A percentile compares a stretch with the other conserved stretches of the same genome.
These are phyloP conservation scores for Drosophila littoralis DNA, from an alignment of 1,140 invertebrate genomes.

Conservation along the genomic window DNA sequence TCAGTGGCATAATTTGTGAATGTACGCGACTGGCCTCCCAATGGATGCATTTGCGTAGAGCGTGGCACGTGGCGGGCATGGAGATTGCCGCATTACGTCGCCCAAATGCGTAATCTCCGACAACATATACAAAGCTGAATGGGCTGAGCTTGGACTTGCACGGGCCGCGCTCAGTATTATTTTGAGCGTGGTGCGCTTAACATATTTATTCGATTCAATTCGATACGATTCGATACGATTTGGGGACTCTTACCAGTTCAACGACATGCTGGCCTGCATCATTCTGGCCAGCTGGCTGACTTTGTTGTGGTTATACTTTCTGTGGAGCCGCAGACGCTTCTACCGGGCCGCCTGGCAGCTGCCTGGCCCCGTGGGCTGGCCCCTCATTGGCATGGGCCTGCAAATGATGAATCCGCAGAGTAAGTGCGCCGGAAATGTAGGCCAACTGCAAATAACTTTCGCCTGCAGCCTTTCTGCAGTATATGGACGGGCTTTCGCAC, in stretches of 20 bases:
- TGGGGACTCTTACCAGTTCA: constrained; percentile 35
- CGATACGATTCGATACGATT: constrained; percentile 12
- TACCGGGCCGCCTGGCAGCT: constrained; percentile 70
- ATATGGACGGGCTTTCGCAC: constrained; percentile 63
- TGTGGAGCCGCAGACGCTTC: constrained; percentile 71
- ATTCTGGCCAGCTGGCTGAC: constrained; percentile 57
- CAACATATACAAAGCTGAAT: constrained; percentile 64
- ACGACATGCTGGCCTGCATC: constrained; percentile 68
- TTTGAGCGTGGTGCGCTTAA: constrained; percentile 38
- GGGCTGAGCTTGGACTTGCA: constrained; percentile 1
- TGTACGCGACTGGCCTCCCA: constrained; percentile 54
- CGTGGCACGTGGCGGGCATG: constrained; percentile 48
- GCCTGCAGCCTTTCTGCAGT: constrained; percentile 66
- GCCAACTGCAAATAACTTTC: background rate
- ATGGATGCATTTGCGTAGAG: constrained; percentile 42
- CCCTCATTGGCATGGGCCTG: constrained; percentile 70
- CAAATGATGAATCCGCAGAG: constrained; percentile 82
- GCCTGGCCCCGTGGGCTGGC: constrained; percentile 69
- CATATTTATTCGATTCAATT: constrained; percentile 33
- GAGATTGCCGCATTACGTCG: constrained; percentile 47
- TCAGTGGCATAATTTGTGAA: constrained; percentile 48
- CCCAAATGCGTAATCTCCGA: constrained; percentile 55
- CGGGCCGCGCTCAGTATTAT: constrained; percentile 36
- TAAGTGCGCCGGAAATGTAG: constrained; percentile 31
- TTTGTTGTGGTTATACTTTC: constrained; percentile 68